phyloP scores from a whole-genome alignment of 1,140 invertebrate species.

The Solenopsis invicta region DNA sequence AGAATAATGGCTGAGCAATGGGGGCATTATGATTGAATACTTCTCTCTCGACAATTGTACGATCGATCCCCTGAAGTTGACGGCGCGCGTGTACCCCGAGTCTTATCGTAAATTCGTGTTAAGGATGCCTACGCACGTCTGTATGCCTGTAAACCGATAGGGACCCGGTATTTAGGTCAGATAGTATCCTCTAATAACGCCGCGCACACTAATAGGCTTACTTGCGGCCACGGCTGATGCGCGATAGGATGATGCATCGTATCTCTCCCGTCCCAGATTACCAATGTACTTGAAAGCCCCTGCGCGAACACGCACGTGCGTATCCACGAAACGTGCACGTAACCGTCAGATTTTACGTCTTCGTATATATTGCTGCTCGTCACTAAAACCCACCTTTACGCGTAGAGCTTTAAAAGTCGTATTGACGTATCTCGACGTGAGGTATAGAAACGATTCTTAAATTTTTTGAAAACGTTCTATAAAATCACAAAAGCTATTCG shows the following conservation, averaged over 20 bases:
- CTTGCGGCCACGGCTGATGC: constrained; percentile 61
- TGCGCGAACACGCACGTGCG: constrained; percentile 48
- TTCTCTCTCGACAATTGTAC: background rate
- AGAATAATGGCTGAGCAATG: constrained; percentile 27
- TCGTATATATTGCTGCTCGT: background rate
- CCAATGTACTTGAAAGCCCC: constrained; percentile 69
- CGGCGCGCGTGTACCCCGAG: background rate
- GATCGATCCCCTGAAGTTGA: constrained; percentile 21
- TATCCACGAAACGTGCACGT: constrained; percentile 45
- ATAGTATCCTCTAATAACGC: constrained; percentile 74
- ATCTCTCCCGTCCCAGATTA: constrained; percentile 76
- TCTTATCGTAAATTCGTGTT: constrained; percentile 78
- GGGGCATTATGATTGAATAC: constrained; percentile 65
- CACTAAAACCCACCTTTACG: constrained; percentile 7
- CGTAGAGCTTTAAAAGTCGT: too few relatives aligned
- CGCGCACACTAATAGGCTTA: constrained; percentile 76
- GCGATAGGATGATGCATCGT: constrained; percentile 70
- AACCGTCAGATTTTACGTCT: constrained; percentile 40
- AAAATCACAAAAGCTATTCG: constrained; percentile 4
- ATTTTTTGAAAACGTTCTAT: background rate
- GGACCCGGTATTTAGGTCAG: constrained; percentile 72
- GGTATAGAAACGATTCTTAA: background rate
- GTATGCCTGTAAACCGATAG: constrained; percentile 54
- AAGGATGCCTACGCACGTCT: constrained; percentile 54
- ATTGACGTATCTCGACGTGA: background rate